These are phyloP conservation scores for Calameuta pallipes DNA, from an alignment of 2,888 invertebrate genomes.

Conservation along the genomic window DNA sequence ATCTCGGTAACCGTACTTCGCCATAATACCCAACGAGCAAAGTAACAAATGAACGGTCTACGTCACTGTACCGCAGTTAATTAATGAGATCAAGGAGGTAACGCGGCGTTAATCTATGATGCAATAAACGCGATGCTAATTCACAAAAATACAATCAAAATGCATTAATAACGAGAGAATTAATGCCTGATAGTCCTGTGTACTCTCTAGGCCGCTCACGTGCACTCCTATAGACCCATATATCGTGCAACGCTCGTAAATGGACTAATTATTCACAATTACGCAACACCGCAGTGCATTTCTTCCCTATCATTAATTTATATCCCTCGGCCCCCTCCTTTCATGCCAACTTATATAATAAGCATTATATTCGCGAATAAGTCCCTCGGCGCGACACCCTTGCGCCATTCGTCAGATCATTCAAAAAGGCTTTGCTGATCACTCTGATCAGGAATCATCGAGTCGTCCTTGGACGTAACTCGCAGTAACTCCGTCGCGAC, in stretches of 20 bases:
- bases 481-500: not conserved
- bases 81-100: slow-evolving; percentile 49
- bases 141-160: slow-evolving; percentile 51
- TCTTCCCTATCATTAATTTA: slow-evolving; percentile 48
- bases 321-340: slow-evolving; percentile 28
- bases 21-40: slow-evolving; percentile 26
- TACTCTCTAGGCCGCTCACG: slow-evolving; percentile 4
- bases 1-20: not conserved
- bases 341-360: slow-evolving; percentile 43
- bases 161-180: slow-evolving; percentile 56
- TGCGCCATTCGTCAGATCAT: not conserved
- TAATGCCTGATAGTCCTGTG: slow-evolving; percentile 38
- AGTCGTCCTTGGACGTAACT: not conserved
- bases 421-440: not conserved
- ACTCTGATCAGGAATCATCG: not conserved
- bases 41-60: slow-evolving; percentile 44
- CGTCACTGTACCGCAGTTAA: slow-evolving; percentile 30
- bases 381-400: not conserved
- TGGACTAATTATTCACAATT: slow-evolving; percentile 57
- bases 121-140: slow-evolving; percentile 46
- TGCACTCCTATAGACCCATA: slow-evolving; percentile 19
- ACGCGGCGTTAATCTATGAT: slow-evolving; percentile 52
- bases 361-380: slow-evolving; percentile 28
- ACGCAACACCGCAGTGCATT: slow-evolving; percentile 39
- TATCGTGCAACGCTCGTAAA: slow-evolving; percentile 43